Conservation (phyloP, 2,888 invertebrate genomes). For the Physocephala rufipes region DNA sequence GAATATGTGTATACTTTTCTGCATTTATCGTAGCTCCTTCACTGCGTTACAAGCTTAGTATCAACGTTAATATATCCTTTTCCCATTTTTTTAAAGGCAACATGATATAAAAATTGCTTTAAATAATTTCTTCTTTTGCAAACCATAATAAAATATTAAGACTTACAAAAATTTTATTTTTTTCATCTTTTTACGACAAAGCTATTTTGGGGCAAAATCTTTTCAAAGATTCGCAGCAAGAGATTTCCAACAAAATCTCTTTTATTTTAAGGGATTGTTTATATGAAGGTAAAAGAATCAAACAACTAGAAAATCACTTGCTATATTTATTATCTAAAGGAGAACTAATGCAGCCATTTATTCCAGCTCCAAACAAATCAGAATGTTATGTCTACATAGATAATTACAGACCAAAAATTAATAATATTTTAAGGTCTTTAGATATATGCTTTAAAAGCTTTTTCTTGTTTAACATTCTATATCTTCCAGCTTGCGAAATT, state of each 20-base stretch:
- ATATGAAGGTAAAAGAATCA: slow-evolving; percentile 1
- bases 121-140: no score
- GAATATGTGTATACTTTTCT: no score
- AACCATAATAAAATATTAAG: no score
- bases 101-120: no score
- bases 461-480: slow-evolving; percentile 27
- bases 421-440: slow-evolving; percentile 9
- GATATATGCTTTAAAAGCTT: slow-evolving; percentile 17
- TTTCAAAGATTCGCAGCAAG: slow-evolving; percentile 1
- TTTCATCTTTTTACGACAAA: slow-evolving; percentile 7
- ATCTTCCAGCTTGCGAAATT: slow-evolving; percentile 24
- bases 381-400: slow-evolving; percentile 13
- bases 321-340: slow-evolving; percentile 8
- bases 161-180: no score
- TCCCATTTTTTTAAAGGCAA: no score
- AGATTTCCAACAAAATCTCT: slow-evolving; percentile 11
- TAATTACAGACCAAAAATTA: slow-evolving; percentile 6
- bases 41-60: no score
- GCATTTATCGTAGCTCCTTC: no score
- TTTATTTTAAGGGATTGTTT: no score
- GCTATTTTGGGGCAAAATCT: slow-evolving; percentile 7
- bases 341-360: slow-evolving; percentile 5
- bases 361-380: neutral
- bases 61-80: no score
- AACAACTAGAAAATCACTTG: slow-evolving; percentile 14